Base-by-base conservation (phyloP, 30 jellyfish, hydroid and myxozoan genomes). In the Clytia hemisphaerica region DNA sequence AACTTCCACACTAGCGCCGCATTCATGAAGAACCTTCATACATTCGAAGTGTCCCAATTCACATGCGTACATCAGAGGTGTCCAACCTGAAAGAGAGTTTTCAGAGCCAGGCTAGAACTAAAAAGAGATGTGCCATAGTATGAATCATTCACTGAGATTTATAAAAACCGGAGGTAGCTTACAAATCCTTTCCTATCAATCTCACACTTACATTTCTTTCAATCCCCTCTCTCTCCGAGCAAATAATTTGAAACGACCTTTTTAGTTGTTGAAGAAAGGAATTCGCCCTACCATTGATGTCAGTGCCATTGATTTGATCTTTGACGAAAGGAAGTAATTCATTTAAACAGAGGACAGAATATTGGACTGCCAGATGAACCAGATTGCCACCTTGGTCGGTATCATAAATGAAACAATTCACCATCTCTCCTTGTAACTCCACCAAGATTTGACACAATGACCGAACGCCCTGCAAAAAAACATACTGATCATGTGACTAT, bases 31-130 rank as follows among this genome's bases (percentile, higher is more conserved):
- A 6, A 62, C 76, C 28, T 50, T 53, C 61, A 85, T 61, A 67
- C 95, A 70, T 40, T 71, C 91, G 4, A 32, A 75, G 35, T 65
- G 47, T 7, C 95, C 95, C 35, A 62, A 42, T 55, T 85, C 95
- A 4, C 84, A 72, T 37, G 95, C 95, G 46, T 77, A 85, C 93
- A 85, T 78, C 71, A 85, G 57, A 1, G 95, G 84, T 2, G 95
- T 77, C 37, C 77, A 85, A 6, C 95, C 95, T 85, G 49, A 37
- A 37, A 6, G 6, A 19, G 26, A 9, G 25, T 47, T 27, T 70
- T n/a, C 36, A 27, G 29, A 40, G 16, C 4, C 26, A 37, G 3
- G 21, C 16, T 24, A 48, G 12, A 28, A 40, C 31, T 12, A 6
- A 62, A 33, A 62, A 21, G 71, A 5, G 31, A 59, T 9, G 10